These are phyloP conservation scores for Agrotis clavis DNA, from an alignment of 2,888 invertebrate species.

Conservation along the genomic window DNA sequence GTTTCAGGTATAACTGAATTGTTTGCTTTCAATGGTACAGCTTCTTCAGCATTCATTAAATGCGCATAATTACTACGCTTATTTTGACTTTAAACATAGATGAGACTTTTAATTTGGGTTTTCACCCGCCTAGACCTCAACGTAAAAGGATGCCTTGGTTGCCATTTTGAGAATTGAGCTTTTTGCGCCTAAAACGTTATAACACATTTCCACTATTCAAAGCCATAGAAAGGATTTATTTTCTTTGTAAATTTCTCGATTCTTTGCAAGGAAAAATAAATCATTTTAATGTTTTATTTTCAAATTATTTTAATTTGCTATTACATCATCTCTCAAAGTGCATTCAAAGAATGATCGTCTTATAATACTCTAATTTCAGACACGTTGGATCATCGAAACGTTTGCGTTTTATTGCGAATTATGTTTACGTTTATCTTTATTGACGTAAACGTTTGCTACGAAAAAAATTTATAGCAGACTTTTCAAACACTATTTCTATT, in stretches of 20 bases:
- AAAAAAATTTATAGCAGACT: constrained; percentile 4
- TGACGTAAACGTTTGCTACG: constrained; percentile 24
- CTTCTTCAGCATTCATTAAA: neutral
- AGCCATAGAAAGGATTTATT: neutral
- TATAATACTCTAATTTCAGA: constrained; percentile 28
- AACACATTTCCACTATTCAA: neutral
- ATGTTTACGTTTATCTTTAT: constrained; percentile 26
- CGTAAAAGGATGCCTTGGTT: no score
- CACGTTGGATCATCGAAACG: constrained; percentile 25
- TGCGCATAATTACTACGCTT: neutral
- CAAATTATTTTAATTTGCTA: neutral
- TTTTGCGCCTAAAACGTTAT: no score
- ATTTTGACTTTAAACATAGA: neutral
- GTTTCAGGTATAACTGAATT: constrained; percentile 6
- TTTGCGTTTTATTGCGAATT: constrained; percentile 37
- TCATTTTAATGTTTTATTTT: neutral
- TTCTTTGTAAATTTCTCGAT: neutral
- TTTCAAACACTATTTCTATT: neutral
- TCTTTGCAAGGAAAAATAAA: constrained; percentile 1
- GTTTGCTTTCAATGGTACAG: neutral
- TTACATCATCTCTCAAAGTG: constrained; percentile 20
- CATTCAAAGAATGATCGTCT: constrained; percentile 9
- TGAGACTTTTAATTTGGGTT: neutral
- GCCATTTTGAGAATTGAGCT: no score
- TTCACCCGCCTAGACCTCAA: no score